Evolutionary conservation across 2,797 vertebrate species (phyloP).

Genomic region (Margarornis squamiger): DNA sequence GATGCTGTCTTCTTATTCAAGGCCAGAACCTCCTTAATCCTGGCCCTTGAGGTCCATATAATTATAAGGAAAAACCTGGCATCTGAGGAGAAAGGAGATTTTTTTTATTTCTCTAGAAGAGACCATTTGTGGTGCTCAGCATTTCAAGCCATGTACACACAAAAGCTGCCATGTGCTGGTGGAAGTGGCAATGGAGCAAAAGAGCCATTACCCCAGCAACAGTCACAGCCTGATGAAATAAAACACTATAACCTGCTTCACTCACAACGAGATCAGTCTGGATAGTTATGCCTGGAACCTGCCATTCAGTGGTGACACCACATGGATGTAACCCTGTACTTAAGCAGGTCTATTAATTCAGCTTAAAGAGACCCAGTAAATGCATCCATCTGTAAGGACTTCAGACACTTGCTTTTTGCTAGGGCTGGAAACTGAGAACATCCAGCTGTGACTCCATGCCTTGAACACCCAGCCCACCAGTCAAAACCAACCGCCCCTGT

Average conservation of each 20-base stretch:
- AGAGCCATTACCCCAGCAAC: background rate
- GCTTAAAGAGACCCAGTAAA: background rate
- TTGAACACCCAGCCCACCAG: background rate
- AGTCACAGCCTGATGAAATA: background rate
- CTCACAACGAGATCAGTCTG: fast-evolving
- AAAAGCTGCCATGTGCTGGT: background rate
- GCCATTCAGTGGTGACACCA: background rate
- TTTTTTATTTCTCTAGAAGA: background rate
- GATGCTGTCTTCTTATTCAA: background rate
- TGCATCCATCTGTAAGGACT: background rate
- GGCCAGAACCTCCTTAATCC: background rate
- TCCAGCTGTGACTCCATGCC: background rate
- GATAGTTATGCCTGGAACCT: background rate
- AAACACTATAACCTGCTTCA: background rate
- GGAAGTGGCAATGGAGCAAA: background rate
- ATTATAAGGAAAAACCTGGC: background rate
- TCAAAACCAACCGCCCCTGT: background rate
- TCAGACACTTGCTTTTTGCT: background rate
- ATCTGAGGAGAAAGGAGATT: background rate
- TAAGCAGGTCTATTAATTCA: background rate
- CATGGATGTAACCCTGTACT: background rate
- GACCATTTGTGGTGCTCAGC: fast-evolving
- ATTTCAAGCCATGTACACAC: background rate
- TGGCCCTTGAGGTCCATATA: background rate
- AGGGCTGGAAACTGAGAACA: background rate